Evolutionary conservation across 2,113 vertebrate species (phyloP).

Genomic region (Meleagris gallopavo): DNA sequence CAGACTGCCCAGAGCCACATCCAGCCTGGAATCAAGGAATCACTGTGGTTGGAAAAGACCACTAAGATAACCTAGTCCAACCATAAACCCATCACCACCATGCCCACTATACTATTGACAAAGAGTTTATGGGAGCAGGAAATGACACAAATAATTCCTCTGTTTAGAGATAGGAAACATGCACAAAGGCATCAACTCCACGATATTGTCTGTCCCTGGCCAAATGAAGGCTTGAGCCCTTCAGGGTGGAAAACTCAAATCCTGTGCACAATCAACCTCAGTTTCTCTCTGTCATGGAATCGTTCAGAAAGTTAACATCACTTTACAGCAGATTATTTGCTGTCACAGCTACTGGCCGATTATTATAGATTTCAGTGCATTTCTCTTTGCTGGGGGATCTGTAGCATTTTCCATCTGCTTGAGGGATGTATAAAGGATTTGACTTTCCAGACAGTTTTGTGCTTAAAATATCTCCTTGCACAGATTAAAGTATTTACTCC

Average conservation of each 20-base stretch:
- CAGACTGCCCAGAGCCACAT: too few species aligned
- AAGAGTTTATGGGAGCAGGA: not conserved
- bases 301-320: not conserved
- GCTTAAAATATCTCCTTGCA: conserved; percentile 32
- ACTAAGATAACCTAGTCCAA: too few species aligned
- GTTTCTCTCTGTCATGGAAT: not conserved
- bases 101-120: too few species aligned
- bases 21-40: too few species aligned
- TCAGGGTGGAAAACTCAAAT: not conserved
- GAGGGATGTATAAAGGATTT: conserved; percentile 32
- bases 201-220: not conserved
- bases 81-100: too few species aligned
- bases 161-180: not conserved
- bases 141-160: not conserved
- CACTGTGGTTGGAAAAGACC: too few species aligned
- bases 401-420: not conserved
- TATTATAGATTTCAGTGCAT: conserved; percentile 7
- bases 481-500: conserved; percentile 50
- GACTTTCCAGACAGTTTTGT: conserved; percentile 35
- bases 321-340: not conserved
- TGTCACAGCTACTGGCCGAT: not conserved
- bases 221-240: not conserved
- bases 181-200: not conserved
- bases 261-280: not conserved
- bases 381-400: not conserved